phyloP scores from a whole-genome alignment of 2,113 vertebrate species.

The Herpailurus yagouaroundi region DNA sequence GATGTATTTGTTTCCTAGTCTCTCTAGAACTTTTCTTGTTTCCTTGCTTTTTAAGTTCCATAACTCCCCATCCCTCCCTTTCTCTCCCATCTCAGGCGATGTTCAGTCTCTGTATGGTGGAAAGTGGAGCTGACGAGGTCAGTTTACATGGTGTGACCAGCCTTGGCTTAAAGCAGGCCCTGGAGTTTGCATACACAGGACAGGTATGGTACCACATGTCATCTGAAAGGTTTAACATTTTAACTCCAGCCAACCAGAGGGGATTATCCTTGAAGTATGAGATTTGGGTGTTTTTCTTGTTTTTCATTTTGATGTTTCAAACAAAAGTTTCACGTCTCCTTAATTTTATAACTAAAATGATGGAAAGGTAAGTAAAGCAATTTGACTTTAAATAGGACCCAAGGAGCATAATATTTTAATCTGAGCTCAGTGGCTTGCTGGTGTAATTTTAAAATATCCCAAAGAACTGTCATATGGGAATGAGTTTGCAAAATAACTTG shows the following conservation, averaged over 20 bases:
- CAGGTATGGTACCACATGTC: conserved; percentile 88
- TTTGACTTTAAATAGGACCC: not conserved
- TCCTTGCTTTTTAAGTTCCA: not conserved
- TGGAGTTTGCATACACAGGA: conserved; percentile 98
- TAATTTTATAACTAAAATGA: not conserved
- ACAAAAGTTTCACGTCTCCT: not conserved
- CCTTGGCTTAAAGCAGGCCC: conserved; percentile 95
- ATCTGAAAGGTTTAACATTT: not conserved
- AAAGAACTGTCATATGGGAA: not conserved
- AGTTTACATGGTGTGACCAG: conserved; percentile 96
- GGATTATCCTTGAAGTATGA: not conserved
- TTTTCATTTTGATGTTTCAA: conserved; percentile 15
- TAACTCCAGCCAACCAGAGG: not conserved
- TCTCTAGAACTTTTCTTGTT: not conserved
- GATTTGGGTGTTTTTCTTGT: not conserved
- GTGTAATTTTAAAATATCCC: not conserved
- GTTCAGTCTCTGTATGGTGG: conserved; percentile 99
- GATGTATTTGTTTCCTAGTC: not conserved
- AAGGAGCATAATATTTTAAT: conserved; percentile 1
- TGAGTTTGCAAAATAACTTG: not conserved
- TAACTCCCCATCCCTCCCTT: not conserved
- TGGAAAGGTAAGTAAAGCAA: not conserved
- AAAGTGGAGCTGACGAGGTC: conserved; percentile 97
- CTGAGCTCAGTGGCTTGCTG: not conserved
- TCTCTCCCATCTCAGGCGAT: conserved; percentile 90